These are phyloP conservation scores for Sylvilagus floridanus DNA, from an alignment of 2,797 vertebrate species.

Conservation along the genomic window DNA sequence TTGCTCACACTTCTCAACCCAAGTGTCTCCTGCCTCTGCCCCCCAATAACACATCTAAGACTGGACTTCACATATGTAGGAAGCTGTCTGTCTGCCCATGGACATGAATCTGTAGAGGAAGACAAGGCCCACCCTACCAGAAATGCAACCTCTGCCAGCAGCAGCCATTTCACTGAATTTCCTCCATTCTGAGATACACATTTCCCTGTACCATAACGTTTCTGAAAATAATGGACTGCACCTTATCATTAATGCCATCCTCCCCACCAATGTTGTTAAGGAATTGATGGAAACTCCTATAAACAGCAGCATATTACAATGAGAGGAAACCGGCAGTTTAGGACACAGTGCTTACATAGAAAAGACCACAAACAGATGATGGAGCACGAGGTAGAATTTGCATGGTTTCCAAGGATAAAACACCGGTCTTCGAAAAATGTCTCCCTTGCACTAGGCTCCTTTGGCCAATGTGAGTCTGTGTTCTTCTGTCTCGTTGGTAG, in stretches of 20 bases:
- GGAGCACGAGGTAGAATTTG: not conserved
- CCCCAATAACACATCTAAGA: not conserved
- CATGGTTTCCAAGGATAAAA: conserved; percentile 14
- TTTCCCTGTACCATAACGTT: not conserved
- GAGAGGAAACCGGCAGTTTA: not conserved
- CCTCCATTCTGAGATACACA: not conserved
- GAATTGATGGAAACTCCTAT: not conserved
- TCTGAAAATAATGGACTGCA: not conserved
- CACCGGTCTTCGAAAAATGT: not conserved
- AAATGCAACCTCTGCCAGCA: not conserved
- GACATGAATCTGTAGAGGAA: not conserved
- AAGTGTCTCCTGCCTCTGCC: no score
- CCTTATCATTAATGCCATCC: not conserved
- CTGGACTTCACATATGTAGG: fast-evolving
- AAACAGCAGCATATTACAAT: not conserved
- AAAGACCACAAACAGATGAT: not conserved
- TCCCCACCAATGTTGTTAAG: not conserved
- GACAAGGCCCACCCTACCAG: not conserved
- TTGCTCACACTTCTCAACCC: not conserved
- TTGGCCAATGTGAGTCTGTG: not conserved
- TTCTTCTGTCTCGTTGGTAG: not conserved
- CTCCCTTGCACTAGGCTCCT: not conserved
- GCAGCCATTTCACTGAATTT: not conserved
- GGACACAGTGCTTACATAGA: not conserved
- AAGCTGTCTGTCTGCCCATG: fast-evolving